Percentiles rank a stretch among this genome's conserved stretches.
These are phyloP conservation scores for Aythya baeri DNA, from an alignment of 2,113 vertebrate species.

Conservation along the genomic window DNA sequence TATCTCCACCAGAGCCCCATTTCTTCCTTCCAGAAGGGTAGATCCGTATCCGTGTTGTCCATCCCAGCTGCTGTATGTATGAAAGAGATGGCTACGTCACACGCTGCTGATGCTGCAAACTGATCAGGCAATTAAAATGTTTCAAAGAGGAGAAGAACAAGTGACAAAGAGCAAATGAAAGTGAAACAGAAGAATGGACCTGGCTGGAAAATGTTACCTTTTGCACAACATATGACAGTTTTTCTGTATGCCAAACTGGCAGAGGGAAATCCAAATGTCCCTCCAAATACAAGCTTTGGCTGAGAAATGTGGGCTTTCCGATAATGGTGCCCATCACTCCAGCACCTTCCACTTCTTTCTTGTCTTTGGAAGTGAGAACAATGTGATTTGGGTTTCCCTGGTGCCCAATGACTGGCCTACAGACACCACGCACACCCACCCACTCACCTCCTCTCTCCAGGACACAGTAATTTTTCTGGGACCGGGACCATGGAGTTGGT, in stretches of 20 bases:
- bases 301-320: background rate
- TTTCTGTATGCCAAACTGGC: background rate
- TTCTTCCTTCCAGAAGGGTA: background rate
- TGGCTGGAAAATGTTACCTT: background rate
- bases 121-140: background rate
- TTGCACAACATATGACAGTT: background rate
- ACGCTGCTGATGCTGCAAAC: background rate
- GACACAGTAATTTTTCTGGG: no score
- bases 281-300: background rate
- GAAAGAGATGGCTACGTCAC: background rate
- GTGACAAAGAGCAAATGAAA: slow-evolving; percentile 4
- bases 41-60: background rate
- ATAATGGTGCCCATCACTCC: background rate
- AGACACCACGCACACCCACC: no score
- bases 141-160: slow-evolving; percentile 11
- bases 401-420: background rate
- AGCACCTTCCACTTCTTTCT: background rate
- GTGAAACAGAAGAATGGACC: background rate
- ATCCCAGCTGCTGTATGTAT: rapidly evolving
- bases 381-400: background rate
- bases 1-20: background rate
- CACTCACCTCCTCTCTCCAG: background rate
- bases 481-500: no score
- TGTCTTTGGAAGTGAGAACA: background rate
- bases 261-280: background rate